Base-by-base conservation (phyloP, 2,113 vertebrate genomes). In the Motacilla tschutschensis region DNA sequence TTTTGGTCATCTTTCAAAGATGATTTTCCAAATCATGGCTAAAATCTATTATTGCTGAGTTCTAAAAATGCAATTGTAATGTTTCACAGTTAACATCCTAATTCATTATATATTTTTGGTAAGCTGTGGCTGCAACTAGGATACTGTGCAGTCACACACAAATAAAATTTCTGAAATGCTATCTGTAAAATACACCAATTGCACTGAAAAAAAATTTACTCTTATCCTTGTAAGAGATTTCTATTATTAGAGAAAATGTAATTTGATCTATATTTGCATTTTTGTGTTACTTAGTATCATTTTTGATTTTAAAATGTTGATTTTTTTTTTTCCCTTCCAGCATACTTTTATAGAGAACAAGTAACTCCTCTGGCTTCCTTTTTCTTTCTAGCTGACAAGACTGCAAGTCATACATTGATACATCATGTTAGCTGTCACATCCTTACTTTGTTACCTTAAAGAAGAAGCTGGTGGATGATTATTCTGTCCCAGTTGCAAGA, bases 401-500 rank as follows among this genome's bases (percentile, higher is more conserved):
- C n/a, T 69, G 18, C 57, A 89, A 85, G 48, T 76, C 71, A 75
- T 62, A 67, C 41, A 59, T 9, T 50, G 36, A 66, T 55, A 55
- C 2, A 63, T 8, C 20, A 58, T 82, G 71, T 78, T 87, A 87
- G 13, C 41, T 91, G 73, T 93, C 66, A 87, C 29, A 67, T 85
- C 4, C 40, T 89, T 80, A 48, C 53, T 85, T 77, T 88, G 22
- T 77, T 84, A 65, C 31, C 10, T 33, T 67, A 48, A 84, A 67
- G n/a, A 87, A 91, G 51, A 74, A 88, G 29, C 48, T 70, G 36
- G 50, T 78, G 29, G 38, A 64, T 81, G 54, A 17, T 79, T 65
- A 47, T 91, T 74, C 50, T 83, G 59, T 73, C 55, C 57, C 55
- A 90, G 16, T 8, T 88, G 63, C 40, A 95, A 84, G 64, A 70